Evolutionary conservation across 2,113 vertebrate species (phyloP).

Genomic region (Clupea harengus): DNA sequence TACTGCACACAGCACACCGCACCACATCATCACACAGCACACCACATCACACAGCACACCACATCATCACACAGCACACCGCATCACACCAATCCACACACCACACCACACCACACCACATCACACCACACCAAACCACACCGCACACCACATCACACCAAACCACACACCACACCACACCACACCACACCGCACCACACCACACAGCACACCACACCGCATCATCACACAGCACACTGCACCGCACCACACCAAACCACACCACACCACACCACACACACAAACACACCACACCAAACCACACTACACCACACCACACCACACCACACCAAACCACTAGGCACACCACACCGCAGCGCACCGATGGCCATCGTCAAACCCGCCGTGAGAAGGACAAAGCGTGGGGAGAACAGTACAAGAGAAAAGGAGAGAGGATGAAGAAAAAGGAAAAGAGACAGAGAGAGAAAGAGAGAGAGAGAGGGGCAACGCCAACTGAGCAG

Average conservation of each 20-base stretch:
- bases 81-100: not conserved
- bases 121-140: too few relatives aligned
- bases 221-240: not conserved
- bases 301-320: too few relatives aligned
- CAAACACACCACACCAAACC: not conserved
- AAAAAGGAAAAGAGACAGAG: slow-evolving; percentile 43
- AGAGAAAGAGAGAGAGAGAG: slow-evolving; percentile 50
- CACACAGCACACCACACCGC: not conserved
- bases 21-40: not conserved
- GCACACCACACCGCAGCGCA: too few relatives aligned
- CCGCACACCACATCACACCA: not conserved
- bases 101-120: not conserved
- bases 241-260: not conserved
- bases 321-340: not conserved
- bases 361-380: not conserved
- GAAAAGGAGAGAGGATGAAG: not conserved
- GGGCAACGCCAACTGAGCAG: slow-evolving; percentile 45
- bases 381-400: not conserved
- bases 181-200: not conserved
- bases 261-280: not conserved
- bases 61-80: not conserved
- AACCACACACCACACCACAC: not conserved
- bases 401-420: not conserved
- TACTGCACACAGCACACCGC: not conserved
- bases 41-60: not conserved